Evolutionary conservation across 2,113 vertebrate genomes (phyloP).

Genomic region (Condylura cristata): DNA sequence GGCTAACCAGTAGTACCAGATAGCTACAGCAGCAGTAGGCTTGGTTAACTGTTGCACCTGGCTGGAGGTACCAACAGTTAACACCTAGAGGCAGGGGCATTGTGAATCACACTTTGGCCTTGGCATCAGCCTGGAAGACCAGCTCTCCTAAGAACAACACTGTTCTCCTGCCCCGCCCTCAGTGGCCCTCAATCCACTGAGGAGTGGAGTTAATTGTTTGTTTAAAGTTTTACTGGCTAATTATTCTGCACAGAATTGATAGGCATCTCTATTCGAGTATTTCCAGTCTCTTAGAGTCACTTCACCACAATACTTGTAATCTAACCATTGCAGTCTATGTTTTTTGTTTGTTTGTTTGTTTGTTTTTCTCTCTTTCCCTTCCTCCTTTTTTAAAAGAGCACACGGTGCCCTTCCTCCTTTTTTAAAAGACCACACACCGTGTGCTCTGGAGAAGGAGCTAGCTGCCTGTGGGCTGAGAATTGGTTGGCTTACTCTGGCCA

Average conservation of each 20-base stretch:
- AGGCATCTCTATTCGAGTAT: conserved; percentile 15
- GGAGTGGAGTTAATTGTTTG: neutral
- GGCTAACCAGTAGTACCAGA: neutral
- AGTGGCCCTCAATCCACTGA: neutral
- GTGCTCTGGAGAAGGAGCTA: neutral
- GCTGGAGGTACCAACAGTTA: neutral
- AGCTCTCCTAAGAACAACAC: neutral
- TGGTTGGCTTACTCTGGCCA: neutral
- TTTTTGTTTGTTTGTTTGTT: neutral
- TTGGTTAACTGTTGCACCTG: neutral
- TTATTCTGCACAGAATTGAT: conserved; percentile 30
- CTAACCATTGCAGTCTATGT: neutral
- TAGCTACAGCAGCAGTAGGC: neutral
- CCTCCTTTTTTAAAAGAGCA: conserved; percentile 44
- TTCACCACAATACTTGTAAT: conserved; percentile 11
- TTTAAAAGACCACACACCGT: conserved; percentile 46
- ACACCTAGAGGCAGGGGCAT: neutral
- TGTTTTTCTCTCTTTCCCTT: conserved; percentile 51
- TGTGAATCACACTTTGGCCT: neutral
- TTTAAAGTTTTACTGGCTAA: conserved; percentile 55
- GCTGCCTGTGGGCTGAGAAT: neutral
- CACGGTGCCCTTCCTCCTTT: conserved; percentile 17
- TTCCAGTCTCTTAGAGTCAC: neutral
- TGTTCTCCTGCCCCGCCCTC: neutral
- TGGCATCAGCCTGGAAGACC: neutral